Percentiles rank a stretch among this genome's conserved stretches.
Evolutionary conservation across 1,140 invertebrate genomes (phyloP).

Genomic region (Eurosta solidaginis): DNA sequence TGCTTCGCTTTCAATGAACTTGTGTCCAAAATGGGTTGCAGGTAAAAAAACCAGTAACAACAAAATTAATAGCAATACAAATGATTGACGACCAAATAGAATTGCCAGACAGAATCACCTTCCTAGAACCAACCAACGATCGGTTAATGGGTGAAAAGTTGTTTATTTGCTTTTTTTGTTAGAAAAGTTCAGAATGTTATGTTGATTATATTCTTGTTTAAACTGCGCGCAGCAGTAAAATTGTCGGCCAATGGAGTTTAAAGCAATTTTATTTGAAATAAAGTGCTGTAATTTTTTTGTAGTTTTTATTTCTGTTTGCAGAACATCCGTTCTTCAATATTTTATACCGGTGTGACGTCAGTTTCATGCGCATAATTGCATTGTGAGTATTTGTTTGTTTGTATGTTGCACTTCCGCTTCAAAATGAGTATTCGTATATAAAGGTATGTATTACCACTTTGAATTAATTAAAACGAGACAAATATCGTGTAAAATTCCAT

Average conservation of each 20-base stretch:
- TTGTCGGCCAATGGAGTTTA: not conserved
- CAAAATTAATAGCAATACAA: not conserved
- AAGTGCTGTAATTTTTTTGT: not conserved
- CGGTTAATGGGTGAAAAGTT: not conserved
- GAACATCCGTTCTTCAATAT: no score
- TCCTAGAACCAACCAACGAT: not conserved
- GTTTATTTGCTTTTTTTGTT: no score
- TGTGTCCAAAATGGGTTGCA: slow-evolving; percentile 17
- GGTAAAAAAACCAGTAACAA: not conserved
- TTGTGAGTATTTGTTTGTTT: no score
- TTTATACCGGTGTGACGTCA: no score
- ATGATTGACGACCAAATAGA: not conserved
- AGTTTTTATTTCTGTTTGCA: not conserved
- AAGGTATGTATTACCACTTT: no score
- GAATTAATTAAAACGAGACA: no score
- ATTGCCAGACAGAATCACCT: not conserved
- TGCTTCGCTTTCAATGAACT: slow-evolving; percentile 25
- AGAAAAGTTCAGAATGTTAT: no score
- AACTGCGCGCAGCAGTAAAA: slow-evolving; percentile 3
- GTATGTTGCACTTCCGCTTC: no score
- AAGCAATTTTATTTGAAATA: not conserved
- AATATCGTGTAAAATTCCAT: no score
- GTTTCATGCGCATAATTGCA: no score
- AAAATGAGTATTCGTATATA: no score
- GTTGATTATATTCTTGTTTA: slow-evolving; percentile 27